phyloP scores from a whole-genome alignment of 2,888 invertebrate genomes.

The Chrysotoxum bicinctum region DNA sequence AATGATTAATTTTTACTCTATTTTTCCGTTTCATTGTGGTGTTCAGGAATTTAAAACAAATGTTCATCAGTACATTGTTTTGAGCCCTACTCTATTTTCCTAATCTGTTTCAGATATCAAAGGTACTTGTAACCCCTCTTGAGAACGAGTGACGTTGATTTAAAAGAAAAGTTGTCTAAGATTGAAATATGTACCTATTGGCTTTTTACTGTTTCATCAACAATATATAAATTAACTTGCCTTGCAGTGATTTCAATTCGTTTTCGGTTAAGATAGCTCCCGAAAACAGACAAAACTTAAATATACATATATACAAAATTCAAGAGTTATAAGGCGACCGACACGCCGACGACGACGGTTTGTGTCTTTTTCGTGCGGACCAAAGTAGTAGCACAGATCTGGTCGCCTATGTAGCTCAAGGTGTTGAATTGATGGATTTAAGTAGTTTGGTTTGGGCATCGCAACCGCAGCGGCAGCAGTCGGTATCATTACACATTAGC shows the following conservation, averaged over 20 bases:
- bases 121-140: no score
- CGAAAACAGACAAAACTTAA: slow-evolving; percentile 34
- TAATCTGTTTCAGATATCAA: no score
- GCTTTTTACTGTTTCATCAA: background rate
- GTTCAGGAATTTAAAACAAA: no score
- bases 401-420: slow-evolving; percentile 64
- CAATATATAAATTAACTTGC: slow-evolving; percentile 22
- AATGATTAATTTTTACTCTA: no score
- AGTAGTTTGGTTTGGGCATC: slow-evolving; percentile 57
- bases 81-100: no score
- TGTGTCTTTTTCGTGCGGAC: background rate
- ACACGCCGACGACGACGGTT: background rate
- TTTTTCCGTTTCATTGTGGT: no score
- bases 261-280: slow-evolving; percentile 51
- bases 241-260: slow-evolving; percentile 50
- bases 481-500: slow-evolving; percentile 67
- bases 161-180: no score
- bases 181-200: background rate
- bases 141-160: no score
- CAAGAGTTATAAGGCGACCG: background rate
- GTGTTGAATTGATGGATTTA: slow-evolving; percentile 74
- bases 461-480: slow-evolving; percentile 35
- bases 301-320: slow-evolving; percentile 8
- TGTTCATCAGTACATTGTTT: no score
- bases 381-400: background rate